phyloP scores from a whole-genome alignment of 2,888 invertebrate species.

The Mesochorus sp. region DNA sequence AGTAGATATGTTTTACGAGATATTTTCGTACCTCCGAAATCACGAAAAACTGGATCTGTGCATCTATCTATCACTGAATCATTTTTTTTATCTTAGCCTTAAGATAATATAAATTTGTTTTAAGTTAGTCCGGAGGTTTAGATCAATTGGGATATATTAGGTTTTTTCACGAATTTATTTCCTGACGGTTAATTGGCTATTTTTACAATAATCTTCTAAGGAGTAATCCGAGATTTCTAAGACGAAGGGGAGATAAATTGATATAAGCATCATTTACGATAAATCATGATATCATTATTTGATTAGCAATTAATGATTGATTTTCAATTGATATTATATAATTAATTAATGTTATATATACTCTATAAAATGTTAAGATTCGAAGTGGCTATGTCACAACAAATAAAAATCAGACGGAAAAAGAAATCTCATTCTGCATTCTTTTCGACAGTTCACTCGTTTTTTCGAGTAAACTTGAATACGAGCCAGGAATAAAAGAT shows the following conservation, averaged over 20 bases:
- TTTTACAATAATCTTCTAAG: neutral
- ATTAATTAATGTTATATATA: neutral
- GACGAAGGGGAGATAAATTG: neutral
- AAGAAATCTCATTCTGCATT: conserved; percentile 33
- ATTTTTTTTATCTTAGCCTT: conserved; percentile 1
- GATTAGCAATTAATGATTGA: no score
- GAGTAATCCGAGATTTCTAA: neutral
- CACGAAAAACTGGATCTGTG: neutral
- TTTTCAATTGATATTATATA: no score
- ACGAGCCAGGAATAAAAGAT: conserved; percentile 50
- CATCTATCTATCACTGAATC: neutral
- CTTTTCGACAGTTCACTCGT: conserved; percentile 26
- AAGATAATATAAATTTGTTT: conserved; percentile 3
- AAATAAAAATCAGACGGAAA: conserved; percentile 9
- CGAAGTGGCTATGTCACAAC: neutral
- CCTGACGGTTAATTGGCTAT: conserved; percentile 2
- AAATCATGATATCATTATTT: no score
- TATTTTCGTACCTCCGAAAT: no score
- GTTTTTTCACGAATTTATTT: neutral
- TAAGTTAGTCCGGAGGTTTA: neutral
- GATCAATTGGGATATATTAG: neutral
- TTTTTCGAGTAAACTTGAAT: conserved; percentile 55
- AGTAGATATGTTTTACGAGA: no score
- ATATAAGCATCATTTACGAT: no score
- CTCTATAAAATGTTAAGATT: neutral